Base-by-base conservation (phyloP, 2,888 invertebrate genomes). In the Idaea straminata region DNA sequence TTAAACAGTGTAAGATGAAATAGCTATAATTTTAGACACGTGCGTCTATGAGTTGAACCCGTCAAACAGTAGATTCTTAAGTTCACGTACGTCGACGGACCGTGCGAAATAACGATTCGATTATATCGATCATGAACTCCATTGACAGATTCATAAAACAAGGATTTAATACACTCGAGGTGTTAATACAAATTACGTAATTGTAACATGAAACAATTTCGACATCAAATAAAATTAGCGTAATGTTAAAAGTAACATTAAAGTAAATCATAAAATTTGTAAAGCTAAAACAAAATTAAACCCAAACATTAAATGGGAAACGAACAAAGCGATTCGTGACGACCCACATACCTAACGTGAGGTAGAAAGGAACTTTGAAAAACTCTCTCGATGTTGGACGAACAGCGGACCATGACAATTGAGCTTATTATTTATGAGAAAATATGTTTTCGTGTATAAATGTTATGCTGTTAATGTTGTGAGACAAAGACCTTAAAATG, bases 291-390 rank as follows among this genome's bases (percentile, higher is more conserved):
- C 67, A 66, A 73, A 74, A 71, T 74, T 68, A 70, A 70, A 72
- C 71, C 68, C 68, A 74, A 76, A 78, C 73, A 76, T 69, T 74
- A 85, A 83, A 85, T 82, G 78, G 79, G 77, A 78, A 78, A 81
- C 75, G 81, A 82, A 86, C 85, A 87, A 88, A 84, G 83, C 80
- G 72, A 84, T 81, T 84, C 83, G 83, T 82, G 84, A 79, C 82
- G 88, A 87, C 87, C 87, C 81, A 87, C 85, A 86, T 86, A 70
- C 36, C 62, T 64, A 64, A 83, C 83, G 76, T 74, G 80, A 78
- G 71, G 74, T 81, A 82, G 82, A 81, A 82, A 83, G 77, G 80
- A 84, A 80, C 75, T 76, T 81, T 79, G 81, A 83, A 85, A 83
- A 85, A 83, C 76, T 82, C 79, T 78, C 73, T 77, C 78, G 74